Percentiles rank a stretch among this genome's conserved stretches.
phyloP scores from a whole-genome alignment of 1,140 invertebrate genomes.

The Cepaea nemoralis region DNA sequence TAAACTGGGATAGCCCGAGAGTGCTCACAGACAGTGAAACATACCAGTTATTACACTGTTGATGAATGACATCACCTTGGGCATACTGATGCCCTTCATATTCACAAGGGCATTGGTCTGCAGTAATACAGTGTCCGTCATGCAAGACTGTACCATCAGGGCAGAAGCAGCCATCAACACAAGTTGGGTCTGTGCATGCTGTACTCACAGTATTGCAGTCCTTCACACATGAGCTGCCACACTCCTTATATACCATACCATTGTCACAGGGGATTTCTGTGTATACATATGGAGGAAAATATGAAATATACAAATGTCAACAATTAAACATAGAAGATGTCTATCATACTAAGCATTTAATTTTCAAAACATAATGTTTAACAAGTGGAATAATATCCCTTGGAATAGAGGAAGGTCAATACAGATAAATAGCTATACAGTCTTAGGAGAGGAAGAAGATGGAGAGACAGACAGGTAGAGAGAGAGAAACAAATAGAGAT shows the following conservation, averaged over 20 bases:
- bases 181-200: slow-evolving; percentile 76
- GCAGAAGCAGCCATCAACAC: slow-evolving; percentile 90
- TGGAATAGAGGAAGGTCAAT: too few species aligned
- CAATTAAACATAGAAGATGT: too few species aligned
- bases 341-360: too few species aligned
- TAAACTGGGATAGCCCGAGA: too few species aligned
- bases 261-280: slow-evolving; percentile 75
- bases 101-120: slow-evolving; percentile 66
- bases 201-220: slow-evolving; percentile 79
- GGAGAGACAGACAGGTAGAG: too few species aligned
- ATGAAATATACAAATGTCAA: too few species aligned
- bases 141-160: slow-evolving; percentile 74
- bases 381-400: too few species aligned
- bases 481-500: too few species aligned
- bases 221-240: slow-evolving; percentile 81
- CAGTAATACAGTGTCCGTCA: slow-evolving; percentile 60
- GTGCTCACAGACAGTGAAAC: neutral
- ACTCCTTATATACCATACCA: slow-evolving; percentile 84
- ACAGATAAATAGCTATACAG: too few species aligned
- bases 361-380: too few species aligned
- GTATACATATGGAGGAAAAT: neutral
- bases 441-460: too few species aligned
- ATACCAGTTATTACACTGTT: slow-evolving; percentile 71
- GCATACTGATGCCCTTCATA: slow-evolving; percentile 53
- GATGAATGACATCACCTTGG: slow-evolving; percentile 55